Conservation (phyloP, 1,140 invertebrate species). For the Chrysopa pallens region DNA sequence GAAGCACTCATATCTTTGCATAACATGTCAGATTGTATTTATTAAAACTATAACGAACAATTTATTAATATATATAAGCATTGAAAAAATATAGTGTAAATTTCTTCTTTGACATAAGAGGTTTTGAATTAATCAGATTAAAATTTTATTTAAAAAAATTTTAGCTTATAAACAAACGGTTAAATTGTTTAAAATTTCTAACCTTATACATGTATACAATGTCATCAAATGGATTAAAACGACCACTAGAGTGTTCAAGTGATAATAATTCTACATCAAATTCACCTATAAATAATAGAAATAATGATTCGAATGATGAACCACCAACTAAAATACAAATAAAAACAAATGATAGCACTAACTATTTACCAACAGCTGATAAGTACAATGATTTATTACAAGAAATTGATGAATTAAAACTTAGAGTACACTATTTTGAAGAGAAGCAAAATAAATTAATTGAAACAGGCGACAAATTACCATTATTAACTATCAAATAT, state of each 20-base stretch:
- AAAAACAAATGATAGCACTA: neutral
- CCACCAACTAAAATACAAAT: slow-evolving; percentile 4
- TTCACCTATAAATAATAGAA: too few relatives aligned
- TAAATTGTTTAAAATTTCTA: too few relatives aligned
- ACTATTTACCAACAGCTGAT: neutral
- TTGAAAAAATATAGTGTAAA: too few relatives aligned
- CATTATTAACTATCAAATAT: slow-evolving; percentile 11
- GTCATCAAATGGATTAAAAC: too few relatives aligned
- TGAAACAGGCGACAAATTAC: neutral
- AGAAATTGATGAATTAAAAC: neutral
- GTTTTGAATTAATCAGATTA: slow-evolving; percentile 6
- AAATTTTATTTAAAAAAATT: too few relatives aligned
- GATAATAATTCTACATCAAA: too few relatives aligned
- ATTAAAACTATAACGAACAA: slow-evolving; percentile 6
- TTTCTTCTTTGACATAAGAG: too few relatives aligned
- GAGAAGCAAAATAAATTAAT: too few relatives aligned
- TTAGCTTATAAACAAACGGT: too few relatives aligned
- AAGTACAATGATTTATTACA: neutral
- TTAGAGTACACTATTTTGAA: too few relatives aligned
- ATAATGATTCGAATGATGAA: slow-evolving; percentile 7
- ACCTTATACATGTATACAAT: too few relatives aligned
- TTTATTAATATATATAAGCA: slow-evolving; percentile 9
- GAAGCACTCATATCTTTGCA: neutral
- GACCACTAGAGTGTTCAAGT: too few relatives aligned
- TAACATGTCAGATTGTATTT: slow-evolving; percentile 6